Evolutionary conservation across 2,797 vertebrate species (phyloP), one percentile per base, ranked within the genome.

Genomic region (Phrynocephalus vlangalii): DNA sequence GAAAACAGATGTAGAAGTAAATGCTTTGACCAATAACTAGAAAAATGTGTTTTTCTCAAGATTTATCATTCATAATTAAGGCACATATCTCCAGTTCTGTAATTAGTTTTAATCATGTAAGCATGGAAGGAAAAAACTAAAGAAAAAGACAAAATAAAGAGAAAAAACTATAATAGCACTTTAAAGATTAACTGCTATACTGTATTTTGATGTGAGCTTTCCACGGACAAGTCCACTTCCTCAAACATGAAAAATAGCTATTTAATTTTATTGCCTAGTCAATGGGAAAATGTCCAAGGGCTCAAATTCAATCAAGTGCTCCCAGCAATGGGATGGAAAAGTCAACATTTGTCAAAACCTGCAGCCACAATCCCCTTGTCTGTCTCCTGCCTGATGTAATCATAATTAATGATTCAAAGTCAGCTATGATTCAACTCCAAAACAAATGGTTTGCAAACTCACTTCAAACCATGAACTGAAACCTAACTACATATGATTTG

Each of bases 1-100:
- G 67, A 71, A 60, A 52, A 86, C 91, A 83, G 85, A 88, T 67
- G 86, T 87, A 85, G 56, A 86, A 72, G 66, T 75, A 63, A 89
- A 80, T 38, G 44, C 60, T 86, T 79, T 79, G 52, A 83, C 86
- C 50, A 78, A 79, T 78, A 83, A 83, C 24, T 44, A 48, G 73
- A 72, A 80, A 86, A 89, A 50, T 82, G 52, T 83, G 75, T 86
- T 79, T 48, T 73, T 50, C n/a, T 60, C 56, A 66, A 85, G 30
- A 79, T 80, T 60, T 0, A 76, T 15, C 72, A 76, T 24, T 9
- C 63, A 28, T 79, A 88, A 63, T 68, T 83, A 48, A 44, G 63
- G 66, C 70, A 76, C 2, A 38, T 78, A 66, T 26, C 56, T 86
- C 28, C 26, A 6, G 7, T 73, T 83, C 3, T 9, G 67, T 30